Base-by-base conservation (phyloP, 1,140 invertebrate genomes). In the Drosophila lacertosa region DNA sequence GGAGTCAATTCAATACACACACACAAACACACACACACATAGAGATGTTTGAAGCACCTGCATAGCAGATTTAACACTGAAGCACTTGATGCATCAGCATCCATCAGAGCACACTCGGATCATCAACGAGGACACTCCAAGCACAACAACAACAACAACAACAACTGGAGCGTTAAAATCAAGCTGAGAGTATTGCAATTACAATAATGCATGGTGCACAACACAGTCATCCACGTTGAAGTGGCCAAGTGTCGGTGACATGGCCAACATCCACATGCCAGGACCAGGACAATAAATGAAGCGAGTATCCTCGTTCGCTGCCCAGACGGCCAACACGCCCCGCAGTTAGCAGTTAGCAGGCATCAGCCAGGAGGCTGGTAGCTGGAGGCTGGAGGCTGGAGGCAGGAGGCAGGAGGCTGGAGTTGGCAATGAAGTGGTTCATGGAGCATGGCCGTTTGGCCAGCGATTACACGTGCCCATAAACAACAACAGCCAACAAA, bases 381-480 rank as follows among this genome's bases (percentile, higher is more conserved):
- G 73, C 63, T 55, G 55, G 4, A 2, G 20, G 20, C 20, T 0
- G 24, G 24, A 48, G 50, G 29, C n/a, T n/a, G n/a, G n/a, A n/a
- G 50, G 73, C 63, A 62, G 55, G 4, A 2, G 20, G 20, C 20
- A 2, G 24, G 24, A 48, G 50, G 29, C 54, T 58, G 67, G 69
- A 44, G 29, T 54, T 58, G 67, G 69, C 68, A 70, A 80, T 80
- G 71, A 80, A 81, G 77, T 81, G 77, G 72, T 57, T 67, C 77
- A 80, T 80, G 77, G 42, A 66, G 22, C 64, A 42, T 50, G 55
- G 50, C 64, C 18, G 37, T 60, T 67, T 59, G 67, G 67, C 59
- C 66, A 83, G 79, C 83, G 79, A 83, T 82, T 82, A 82, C 79
- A 82, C 79, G 74, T 82, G 62, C 59, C 54, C 74, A 83, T 83